These are phyloP conservation scores for rat (Rattus norvegicus) DNA, from an alignment of 2,113 vertebrate genomes.

Conservation along the genomic window GRCr8 NC_086022.1:117205501-117206000, in stretches of 20 bases:
- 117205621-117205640: slow-evolving; percentile 72
- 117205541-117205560: not conserved
- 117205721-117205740: not conserved
- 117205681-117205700: not conserved
- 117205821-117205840: not conserved
- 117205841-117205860: not conserved
- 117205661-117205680: not conserved
- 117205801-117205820: not conserved
- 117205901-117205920: not conserved
- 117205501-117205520: fast-evolving
- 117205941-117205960: not conserved
- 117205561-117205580: not conserved
- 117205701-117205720: not conserved
- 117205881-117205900: slow-evolving; percentile 6
- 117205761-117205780: slow-evolving; percentile 48
- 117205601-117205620: slow-evolving; percentile 65
- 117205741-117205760: not conserved
- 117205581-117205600: not conserved
- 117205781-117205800: slow-evolving; percentile 73
- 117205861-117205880: not conserved
- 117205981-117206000: not conserved
- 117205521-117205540: fast-evolving
- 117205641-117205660: not conserved
- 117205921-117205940: not conserved
- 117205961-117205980: slow-evolving; percentile 36